A percentile compares a stretch with the other conserved stretches of the same genome.
phyloP scores from a whole-genome alignment of 2,797 vertebrate genomes.

The Rallus crepitans region DNA sequence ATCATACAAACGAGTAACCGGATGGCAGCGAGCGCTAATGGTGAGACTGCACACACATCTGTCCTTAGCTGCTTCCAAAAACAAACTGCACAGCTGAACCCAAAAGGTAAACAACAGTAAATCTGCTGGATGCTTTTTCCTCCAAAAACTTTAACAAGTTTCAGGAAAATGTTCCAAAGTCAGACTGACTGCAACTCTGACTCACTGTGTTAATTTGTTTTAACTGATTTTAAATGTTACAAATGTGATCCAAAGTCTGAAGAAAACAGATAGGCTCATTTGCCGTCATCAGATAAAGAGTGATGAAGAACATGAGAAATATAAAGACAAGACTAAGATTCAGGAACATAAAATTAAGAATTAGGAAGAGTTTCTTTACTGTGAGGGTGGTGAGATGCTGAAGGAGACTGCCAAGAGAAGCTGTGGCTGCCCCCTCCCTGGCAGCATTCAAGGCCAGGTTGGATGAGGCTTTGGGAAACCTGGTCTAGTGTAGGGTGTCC shows the following conservation, averaged over 20 bases:
- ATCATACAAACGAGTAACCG: not conserved
- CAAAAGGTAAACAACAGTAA: not conserved
- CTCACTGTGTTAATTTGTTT: not conserved
- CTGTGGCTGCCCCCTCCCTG: no score
- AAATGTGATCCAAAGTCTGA: not conserved
- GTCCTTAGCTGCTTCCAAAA: not conserved
- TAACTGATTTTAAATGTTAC: not conserved
- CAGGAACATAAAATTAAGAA: not conserved
- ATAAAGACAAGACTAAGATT: not conserved
- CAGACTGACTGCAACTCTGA: not conserved
- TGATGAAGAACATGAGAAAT: not conserved
- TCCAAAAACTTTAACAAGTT: not conserved
- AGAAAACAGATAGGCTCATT: not conserved
- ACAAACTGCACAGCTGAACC: conserved; percentile 18
- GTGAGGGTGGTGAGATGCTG: no score
- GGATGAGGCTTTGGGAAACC: no score
- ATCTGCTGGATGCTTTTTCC: not conserved
- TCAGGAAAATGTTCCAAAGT: not conserved
- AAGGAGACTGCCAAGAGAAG: no score
- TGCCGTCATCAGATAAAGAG: not conserved
- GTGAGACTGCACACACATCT: conserved; percentile 3
- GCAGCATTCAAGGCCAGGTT: no score
- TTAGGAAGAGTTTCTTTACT: no score
- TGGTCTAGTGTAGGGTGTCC: no score
- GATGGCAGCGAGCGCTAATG: not conserved